Evolutionary conservation across 2,888 invertebrate genomes (phyloP).

Genomic region (Perdita meconis): DNA sequence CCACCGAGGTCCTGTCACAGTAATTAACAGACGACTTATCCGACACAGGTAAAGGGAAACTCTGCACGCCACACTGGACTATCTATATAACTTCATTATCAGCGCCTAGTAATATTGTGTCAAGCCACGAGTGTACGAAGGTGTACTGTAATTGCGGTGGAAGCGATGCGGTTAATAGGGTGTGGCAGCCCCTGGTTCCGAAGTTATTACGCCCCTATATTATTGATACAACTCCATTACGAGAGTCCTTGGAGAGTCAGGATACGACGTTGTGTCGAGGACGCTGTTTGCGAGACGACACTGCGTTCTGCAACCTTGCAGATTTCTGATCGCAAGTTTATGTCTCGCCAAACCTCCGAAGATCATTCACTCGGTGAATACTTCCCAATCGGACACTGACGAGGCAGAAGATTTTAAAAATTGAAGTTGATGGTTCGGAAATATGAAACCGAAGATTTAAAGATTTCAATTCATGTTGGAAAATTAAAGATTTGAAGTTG

Average conservation of each 20-base stretch:
- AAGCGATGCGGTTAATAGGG: constrained; percentile 67
- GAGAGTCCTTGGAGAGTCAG: constrained; percentile 60
- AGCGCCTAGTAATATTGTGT: constrained; percentile 54
- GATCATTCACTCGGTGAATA: no score
- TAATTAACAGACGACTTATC: constrained; percentile 16
- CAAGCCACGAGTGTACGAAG: constrained; percentile 61
- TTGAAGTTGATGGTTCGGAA: no score
- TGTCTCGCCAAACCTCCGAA: neutral
- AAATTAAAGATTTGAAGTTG: no score
- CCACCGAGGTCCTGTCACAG: neutral
- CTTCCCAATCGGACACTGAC: no score
- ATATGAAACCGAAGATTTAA: no score
- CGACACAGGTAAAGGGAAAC: neutral
- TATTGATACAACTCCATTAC: constrained; percentile 73
- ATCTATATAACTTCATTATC: constrained; percentile 54
- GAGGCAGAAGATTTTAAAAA: no score
- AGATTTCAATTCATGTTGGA: no score
- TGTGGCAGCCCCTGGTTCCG: constrained; percentile 64
- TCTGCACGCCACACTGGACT: constrained; percentile 2
- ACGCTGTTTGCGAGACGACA: constrained; percentile 15
- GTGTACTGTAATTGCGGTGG: constrained; percentile 65
- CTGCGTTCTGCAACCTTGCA: neutral
- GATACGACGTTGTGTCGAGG: constrained; percentile 10
- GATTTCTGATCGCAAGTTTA: constrained; percentile 1
- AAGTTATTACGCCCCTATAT: constrained; percentile 72